Evolutionary conservation across 2,888 invertebrate species (phyloP).

Genomic region (Rutpela maculata): DNA sequence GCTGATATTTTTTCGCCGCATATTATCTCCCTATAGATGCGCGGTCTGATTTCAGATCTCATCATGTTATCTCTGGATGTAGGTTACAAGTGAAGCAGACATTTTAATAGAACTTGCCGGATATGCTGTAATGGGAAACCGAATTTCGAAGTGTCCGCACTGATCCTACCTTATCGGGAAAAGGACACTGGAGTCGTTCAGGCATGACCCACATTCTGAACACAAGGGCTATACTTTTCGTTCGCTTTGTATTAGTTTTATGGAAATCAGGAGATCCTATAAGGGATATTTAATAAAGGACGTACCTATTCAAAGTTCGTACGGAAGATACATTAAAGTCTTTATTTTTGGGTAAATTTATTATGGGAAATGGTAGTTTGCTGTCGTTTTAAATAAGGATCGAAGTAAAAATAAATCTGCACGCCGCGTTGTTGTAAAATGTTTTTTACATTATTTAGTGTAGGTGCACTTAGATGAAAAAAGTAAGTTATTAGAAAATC

Average conservation of each 20-base stretch:
- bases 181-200: not conserved
- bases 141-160: not conserved
- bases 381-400: too few species aligned
- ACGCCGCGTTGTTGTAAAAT: too few species aligned
- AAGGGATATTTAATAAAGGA: not conserved
- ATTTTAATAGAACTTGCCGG: slow-evolving; percentile 4
- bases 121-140: slow-evolving; percentile 1
- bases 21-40: not conserved
- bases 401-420: too few species aligned
- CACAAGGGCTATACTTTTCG: not conserved
- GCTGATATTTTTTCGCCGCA: not conserved
- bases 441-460: too few species aligned
- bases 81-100: not conserved
- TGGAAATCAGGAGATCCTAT: slow-evolving; percentile 21
- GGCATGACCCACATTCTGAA: not conserved
- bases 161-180: slow-evolving; percentile 8
- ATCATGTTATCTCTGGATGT: not conserved
- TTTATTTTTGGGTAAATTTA: too few species aligned
- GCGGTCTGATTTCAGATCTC: not conserved
- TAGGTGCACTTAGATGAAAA: too few species aligned
- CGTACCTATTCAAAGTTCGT: not conserved
- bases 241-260: slow-evolving; percentile 25
- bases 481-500: too few species aligned
- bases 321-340: too few species aligned
- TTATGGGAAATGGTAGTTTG: too few species aligned